A percentile compares a stretch with the other conserved stretches of the same genome.
Evolutionary conservation across 2,113 vertebrate genomes (phyloP).

Genomic region (Mus spicilegus): DNA sequence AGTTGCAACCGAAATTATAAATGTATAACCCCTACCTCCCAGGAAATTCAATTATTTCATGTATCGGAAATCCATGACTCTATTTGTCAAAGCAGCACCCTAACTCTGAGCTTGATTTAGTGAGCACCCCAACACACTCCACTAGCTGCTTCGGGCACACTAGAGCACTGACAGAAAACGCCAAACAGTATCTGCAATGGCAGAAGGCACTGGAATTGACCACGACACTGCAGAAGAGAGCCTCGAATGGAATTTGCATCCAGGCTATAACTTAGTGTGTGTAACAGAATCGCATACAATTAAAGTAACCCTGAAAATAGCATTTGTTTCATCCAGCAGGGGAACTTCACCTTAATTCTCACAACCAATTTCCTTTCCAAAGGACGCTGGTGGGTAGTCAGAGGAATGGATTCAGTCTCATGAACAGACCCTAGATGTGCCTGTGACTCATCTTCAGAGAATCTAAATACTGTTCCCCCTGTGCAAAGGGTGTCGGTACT

Average conservation of each 20-base stretch:
- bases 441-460: conserved; percentile 42
- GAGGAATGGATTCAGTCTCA: not conserved
- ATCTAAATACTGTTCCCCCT: not conserved
- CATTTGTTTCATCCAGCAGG: conserved; percentile 49
- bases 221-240: conserved; percentile 64
- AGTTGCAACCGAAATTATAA: conserved; percentile 31
- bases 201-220: conserved; percentile 62
- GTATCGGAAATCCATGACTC: conserved; percentile 31
- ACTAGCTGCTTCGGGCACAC: conserved; percentile 65
- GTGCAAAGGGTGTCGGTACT: not conserved
- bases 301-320: conserved; percentile 53
- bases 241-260: conserved; percentile 61
- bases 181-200: conserved; percentile 66
- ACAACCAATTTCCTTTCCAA: conserved; percentile 44
- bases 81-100: conserved; percentile 56
- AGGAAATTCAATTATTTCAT: conserved; percentile 24
- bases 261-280: conserved; percentile 59
- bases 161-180: conserved; percentile 61
- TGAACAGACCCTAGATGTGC: not conserved
- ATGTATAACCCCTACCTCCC: not conserved
- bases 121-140: conserved; percentile 51
- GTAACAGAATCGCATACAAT: conserved; percentile 65
- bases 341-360: conserved; percentile 41
- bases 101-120: conserved; percentile 68
- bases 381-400: not conserved